Evolutionary conservation across 53 echinoderm and acorn worm genomes (phyloP), one percentile per base, ranked within the genome.

Genomic region (Actinopyga echinites): DNA sequence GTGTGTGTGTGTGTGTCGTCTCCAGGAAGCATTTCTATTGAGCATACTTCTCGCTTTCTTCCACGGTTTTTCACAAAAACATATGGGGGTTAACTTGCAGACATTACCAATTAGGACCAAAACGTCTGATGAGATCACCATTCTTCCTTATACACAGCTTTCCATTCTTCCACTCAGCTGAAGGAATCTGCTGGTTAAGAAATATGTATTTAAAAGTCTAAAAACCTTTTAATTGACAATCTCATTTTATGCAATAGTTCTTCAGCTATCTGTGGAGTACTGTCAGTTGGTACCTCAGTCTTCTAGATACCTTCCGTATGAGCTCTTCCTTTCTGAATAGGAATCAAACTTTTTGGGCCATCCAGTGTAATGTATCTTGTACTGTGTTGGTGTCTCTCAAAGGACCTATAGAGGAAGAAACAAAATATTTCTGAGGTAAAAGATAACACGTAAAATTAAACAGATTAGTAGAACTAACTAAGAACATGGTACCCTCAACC

Each of bases 331-430:
- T 30, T 35, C 13, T 31, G 15, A 66, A 32, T 26, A 5, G 24
- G 31, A 66, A 13, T 66, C 66, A 12, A 12, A 66, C 66, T 31
- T 66, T 66, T 66, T 66, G 33, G 66, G 66, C 9, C 30, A 66
- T 19, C 33, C 66, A 30, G 66, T 7, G 66, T 66, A 66, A 33
- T 66, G 66, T 15, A 66, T 13, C 35, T 66, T 28, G 35, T 66
- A 66, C 13, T 28, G 29, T 66, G 66, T 66, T 66, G 66, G 20
- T 66, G 66, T 66, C 32, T 66, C 66, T 30, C 66, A 33, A 35
- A 66, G 66, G 29, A 66, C 32, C 35, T 66, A 10, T 31, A 66
- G 20, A n/a, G 20, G 12, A 44, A 11, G 11, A 44, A 44, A 44
- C 11, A 44, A 44, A 44, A 44, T 13, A 8, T 1, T 2, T 44